These are phyloP conservation scores for Centropus bengalensis DNA, from an alignment of 2,113 vertebrate genomes.

Conservation along the genomic window DNA sequence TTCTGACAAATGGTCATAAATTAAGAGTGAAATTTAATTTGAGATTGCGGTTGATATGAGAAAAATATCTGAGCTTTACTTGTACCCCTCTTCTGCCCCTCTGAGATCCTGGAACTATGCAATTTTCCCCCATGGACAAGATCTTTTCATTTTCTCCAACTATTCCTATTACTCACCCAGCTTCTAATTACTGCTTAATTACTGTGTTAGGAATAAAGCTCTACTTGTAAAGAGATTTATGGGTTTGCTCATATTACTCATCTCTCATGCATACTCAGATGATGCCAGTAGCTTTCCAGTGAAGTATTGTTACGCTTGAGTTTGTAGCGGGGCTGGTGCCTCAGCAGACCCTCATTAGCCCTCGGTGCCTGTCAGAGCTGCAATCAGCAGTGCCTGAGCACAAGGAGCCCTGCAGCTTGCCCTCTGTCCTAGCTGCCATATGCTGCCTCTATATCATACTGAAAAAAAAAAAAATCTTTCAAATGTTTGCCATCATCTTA, in stretches of 20 bases:
- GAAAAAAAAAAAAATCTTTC: background rate
- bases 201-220: conserved; percentile 12
- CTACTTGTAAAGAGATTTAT: conserved; percentile 11
- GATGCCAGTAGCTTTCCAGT: conserved; percentile 10
- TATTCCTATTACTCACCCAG: conserved; percentile 21
- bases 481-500: background rate
- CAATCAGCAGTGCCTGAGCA: background rate
- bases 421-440: background rate
- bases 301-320: background rate
- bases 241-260: background rate
- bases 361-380: background rate
- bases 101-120: background rate
- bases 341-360: conserved; percentile 39
- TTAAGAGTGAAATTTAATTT: background rate
- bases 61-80: background rate
- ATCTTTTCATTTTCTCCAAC: background rate
- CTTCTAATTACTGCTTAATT: conserved; percentile 65
- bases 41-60: background rate
- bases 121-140: background rate
- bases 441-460: background rate
- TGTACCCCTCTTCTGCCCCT: background rate
- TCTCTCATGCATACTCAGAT: background rate
- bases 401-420: background rate
- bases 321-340: background rate
- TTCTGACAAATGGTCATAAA: background rate